Base-by-base conservation (phyloP, 2,888 invertebrate genomes). In the Synergus japonicus region DNA sequence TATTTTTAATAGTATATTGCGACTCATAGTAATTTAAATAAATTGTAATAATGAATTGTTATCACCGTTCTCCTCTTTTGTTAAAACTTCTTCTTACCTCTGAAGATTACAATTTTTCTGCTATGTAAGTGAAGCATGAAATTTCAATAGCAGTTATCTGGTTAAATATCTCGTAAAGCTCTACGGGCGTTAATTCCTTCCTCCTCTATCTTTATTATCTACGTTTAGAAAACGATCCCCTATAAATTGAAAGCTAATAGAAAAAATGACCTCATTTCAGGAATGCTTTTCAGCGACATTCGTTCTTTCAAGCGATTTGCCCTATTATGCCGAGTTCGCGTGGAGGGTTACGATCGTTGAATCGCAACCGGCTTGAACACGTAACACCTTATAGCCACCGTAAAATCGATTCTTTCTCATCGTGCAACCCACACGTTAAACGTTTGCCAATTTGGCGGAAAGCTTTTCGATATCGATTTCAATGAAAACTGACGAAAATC, bases 281-380 rank as follows among this genome's bases (percentile, higher is more conserved):
- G 13, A 69, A 69, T 29, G 22, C 46, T 49, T 49, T 69, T 46
- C 29, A 49, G 29, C 29, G 69, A 69, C 29, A 69, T 69, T 69
- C 37, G 60, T 60, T 60, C 18, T n/a, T 4, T 44, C 12, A 44
- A 44, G 44, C 44, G 8, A 60, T 60, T 37, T 69, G 49, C 22
- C 15, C 37, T n/a, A 69, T 69, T 69, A 69, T 69, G 37, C n/a
- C 49, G 29, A 69, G 69, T 49, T 69, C 8, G 69, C 49, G 37
- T 69, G 49, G 46, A 69, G 69, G 49, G 69, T 69, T 69, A 49
- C 69, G 46, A 54, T 46, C 69, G 15, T n/a, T 37, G 49, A 69
- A 69, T 54, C 37, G 69, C 49, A 69, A 69, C 69, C 29, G n/a
- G 8, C 49, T 29, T 49, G 29, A 69, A 46, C 46, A 69, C 69